These are phyloP conservation scores for Varanus salvator DNA, from an alignment of 2,113 vertebrate species.

Conservation along the genomic window DNA sequence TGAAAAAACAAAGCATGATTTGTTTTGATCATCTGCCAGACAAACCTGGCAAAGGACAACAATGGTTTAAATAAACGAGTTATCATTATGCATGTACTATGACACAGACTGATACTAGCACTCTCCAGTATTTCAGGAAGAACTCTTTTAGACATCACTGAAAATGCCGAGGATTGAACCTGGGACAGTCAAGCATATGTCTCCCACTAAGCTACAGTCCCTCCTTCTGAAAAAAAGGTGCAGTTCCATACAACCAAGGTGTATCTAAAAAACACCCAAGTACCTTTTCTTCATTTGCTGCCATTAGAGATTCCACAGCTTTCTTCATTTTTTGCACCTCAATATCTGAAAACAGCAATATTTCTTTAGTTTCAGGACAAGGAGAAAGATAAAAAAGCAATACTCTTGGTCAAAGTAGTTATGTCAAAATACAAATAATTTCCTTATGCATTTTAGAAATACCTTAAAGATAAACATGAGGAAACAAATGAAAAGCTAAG, in stretches of 20 bases:
- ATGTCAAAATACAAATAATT: constrained; percentile 21
- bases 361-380: constrained; percentile 46
- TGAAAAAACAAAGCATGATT: too few relatives aligned
- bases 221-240: background rate
- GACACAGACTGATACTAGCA: too few relatives aligned
- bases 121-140: background rate
- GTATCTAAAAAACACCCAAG: constrained; percentile 19
- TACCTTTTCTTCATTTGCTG: constrained; percentile 91
- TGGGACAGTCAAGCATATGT: too few relatives aligned
- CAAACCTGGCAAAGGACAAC: too few relatives aligned
- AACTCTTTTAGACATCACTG: background rate
- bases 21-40: too few relatives aligned
- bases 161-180: too few relatives aligned
- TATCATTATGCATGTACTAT: too few relatives aligned
- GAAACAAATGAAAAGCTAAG: background rate
- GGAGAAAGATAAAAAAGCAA: constrained; percentile 11
- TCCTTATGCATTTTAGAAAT: constrained; percentile 1
- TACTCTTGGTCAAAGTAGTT: background rate
- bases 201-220: background rate
- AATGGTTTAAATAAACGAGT: too few relatives aligned
- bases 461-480: too few relatives aligned
- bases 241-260: constrained; percentile 21
- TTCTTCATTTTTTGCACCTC: constrained; percentile 98
- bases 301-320: constrained; percentile 93
- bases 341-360: constrained; percentile 84